Base-by-base conservation (phyloP, 2,113 vertebrate species). In the Brachypteracias leptosomus region DNA sequence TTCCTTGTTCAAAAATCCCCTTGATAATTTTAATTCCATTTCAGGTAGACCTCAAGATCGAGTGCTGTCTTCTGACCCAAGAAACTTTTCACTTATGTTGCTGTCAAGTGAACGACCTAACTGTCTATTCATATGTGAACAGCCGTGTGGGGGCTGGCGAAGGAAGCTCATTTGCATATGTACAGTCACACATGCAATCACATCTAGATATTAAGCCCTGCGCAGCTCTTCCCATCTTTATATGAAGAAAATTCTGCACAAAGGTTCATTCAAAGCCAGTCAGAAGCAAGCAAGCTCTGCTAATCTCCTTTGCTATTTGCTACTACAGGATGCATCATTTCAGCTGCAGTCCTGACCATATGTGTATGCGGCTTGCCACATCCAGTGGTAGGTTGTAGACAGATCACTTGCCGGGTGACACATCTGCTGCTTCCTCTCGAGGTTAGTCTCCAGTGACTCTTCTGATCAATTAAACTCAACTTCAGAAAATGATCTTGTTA, bases 61-160 rank as follows among this genome's bases (percentile, higher is more conserved):
- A 84, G 63, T 6, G 62, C 72, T 71, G 42, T 66, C 36, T 93
- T 62, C 59, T 8, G 7, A 22, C 33, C 12, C 19, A 47, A 85
- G 75, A 38, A 11, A 91, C 89, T 88, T 91, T 42, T 77, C 74
- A 28, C 42, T 82, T 18, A 6, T 0, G 7, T 2, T 59, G 82
- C 82, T 80, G 79, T 77, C 55, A 93, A 83, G 46, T 0, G 0
- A 91, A 31, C 3, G 13, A 86, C 59, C 74, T 59, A 65, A 16
- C 67, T 70, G 81, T 7, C 87, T 85, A 9, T 46, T 65, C 0
- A 10, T 67, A 40, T 20, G n/a, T 20, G 85, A 94, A 78, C 93
- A 95, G 93, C 79, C 17, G 8, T 90, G 75, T 67, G 72, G 79
- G 79, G 85, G 93, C 83, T 81, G 88, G 68, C 82, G 92, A n/a